Base-by-base conservation (phyloP, 2,797 vertebrate species). In the Karalla daura region DNA sequence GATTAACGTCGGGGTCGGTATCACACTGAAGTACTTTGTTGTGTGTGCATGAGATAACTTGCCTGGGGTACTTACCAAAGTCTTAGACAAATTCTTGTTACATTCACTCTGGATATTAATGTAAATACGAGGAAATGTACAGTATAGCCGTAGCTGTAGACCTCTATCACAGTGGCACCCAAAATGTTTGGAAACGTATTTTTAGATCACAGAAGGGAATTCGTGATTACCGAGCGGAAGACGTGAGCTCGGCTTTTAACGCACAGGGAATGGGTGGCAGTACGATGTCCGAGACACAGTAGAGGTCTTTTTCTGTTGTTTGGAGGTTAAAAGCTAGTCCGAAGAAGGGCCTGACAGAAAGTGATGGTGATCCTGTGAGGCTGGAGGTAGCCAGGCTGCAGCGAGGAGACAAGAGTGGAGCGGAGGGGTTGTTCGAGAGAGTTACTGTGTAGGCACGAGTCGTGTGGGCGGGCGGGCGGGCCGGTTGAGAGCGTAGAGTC, bases 61-160 rank as follows among this genome's bases (percentile, higher is more conserved):
- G 84, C 88, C 86, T 87, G 88, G 88, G 84, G 84, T 92, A 84
- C 86, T 81, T 87, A 94, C 91, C 93, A 93, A 94, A 93, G 93
- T 90, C 86, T 55, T 86, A 79, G 80, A 87, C 87, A 78, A 87
- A 80, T 69, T 83, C 65, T 81, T 82, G 79, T 87, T 76, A 77
- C 78, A 63, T 81, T 87, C 83, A 64, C 83, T 89, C 67, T 77
- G 71, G 76, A 82, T 88, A 79, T 78, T 83, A 63, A 77, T 89
- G 89, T 88, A 85, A 86, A 91, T 92, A 88, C 61, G 53, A 67
- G n/a, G n/a, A 88, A 62, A 77, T 86, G 86, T 75, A 85, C 84
- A 86, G 78, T 80, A 36, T 83, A 85, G 82, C 80, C 78, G 74
- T 89, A 87, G 86, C 80, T 83, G 82, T 87, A 58, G 72, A 80